These are phyloP conservation scores for Zoanthus solanderi DNA, from an alignment of 92 coral and sea anemone genomes.

Conservation along the genomic window DNA sequence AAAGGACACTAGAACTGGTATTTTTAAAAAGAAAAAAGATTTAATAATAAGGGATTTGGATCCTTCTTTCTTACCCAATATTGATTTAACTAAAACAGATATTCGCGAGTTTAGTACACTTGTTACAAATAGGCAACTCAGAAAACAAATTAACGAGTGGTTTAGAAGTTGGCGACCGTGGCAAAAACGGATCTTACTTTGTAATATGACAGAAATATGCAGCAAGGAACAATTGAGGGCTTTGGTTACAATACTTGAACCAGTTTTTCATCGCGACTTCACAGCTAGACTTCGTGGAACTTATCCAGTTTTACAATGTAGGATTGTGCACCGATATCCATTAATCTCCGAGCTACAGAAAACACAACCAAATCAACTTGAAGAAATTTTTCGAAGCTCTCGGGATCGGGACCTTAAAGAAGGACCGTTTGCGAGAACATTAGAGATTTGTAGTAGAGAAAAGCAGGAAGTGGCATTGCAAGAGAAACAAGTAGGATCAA, in stretches of 20 bases:
- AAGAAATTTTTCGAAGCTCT: constrained; percentile 7
- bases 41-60: constrained; percentile 59
- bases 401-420: constrained; percentile 14
- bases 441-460: background rate
- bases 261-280: constrained; percentile 98
- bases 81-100: constrained; percentile 75
- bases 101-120: constrained; percentile 74
- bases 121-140: constrained; percentile 79
- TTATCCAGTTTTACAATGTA: constrained; percentile 76
- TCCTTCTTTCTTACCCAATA: constrained; percentile 71
- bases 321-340: constrained; percentile 66
- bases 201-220: constrained; percentile 91
- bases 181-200: constrained; percentile 91
- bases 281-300: constrained; percentile 83
- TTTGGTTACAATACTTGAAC: constrained; percentile 88
- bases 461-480: background rate
- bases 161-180: constrained; percentile 90
- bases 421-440: constrained; percentile 14
- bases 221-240: constrained; percentile 82
- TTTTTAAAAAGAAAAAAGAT: constrained; percentile 40
- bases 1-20: constrained; percentile 30
- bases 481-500: background rate
- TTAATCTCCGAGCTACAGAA: background rate
- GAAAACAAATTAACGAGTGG: constrained; percentile 94
- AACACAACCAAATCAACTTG: constrained; percentile 19